Percentiles rank a stretch among this genome's conserved stretches.
Evolutionary conservation across 2,113 vertebrate genomes (phyloP).

Genomic region (Cairina moschata): DNA sequence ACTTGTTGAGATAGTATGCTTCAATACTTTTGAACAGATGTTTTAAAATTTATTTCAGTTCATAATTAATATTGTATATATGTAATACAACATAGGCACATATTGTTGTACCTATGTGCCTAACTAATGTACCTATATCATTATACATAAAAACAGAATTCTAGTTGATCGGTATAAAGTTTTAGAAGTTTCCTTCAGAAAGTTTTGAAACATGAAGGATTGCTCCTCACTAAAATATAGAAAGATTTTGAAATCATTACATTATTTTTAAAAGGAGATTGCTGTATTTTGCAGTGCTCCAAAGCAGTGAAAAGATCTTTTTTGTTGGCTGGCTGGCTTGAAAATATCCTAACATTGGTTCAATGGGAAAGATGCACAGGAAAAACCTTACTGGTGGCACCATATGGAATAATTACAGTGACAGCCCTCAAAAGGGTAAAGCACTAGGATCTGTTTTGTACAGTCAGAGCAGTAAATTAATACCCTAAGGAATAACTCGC

Average conservation of each 20-base stretch:
- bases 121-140: not conserved
- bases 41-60: not conserved
- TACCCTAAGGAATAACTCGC: constrained; percentile 42
- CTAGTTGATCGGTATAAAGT: not conserved
- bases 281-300: not conserved
- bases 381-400: not conserved
- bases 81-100: not conserved
- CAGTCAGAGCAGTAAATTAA: constrained; percentile 62
- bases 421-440: constrained; percentile 21
- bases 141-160: not conserved
- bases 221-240: not conserved
- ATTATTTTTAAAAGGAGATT: not conserved
- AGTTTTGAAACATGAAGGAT: not conserved
- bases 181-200: not conserved
- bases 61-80: not conserved
- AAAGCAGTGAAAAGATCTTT: not conserved
- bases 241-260: not conserved
- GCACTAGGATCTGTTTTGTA: constrained; percentile 27
- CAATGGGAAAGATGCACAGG: not conserved
- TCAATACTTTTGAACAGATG: not conserved
- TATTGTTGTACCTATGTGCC: not conserved
- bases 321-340: not conserved
- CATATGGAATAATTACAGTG: constrained; percentile 31
- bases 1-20: not conserved
- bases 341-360: constrained; percentile 17